Percentiles rank a stretch among this genome's conserved stretches.
Conservation (phyloP, 1,140 invertebrate species). For the Tribolium madens region DNA sequence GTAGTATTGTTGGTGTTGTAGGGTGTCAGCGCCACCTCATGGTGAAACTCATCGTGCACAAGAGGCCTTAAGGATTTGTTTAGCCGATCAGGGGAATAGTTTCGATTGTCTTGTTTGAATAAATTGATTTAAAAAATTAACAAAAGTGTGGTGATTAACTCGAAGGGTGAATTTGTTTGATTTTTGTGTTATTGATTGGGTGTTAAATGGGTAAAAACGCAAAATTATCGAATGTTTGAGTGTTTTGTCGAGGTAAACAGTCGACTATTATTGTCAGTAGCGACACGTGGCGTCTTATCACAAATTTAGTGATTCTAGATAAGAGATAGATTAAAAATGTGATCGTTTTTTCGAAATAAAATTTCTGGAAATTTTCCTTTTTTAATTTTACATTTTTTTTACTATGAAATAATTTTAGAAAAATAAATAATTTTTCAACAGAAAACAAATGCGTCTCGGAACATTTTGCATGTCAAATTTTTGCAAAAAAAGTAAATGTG, state of each 20-base stretch:
- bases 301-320: no score
- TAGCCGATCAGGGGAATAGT: constrained; percentile 56
- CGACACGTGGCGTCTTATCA: no score
- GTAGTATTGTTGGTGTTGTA: constrained; percentile 43
- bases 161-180: not conserved
- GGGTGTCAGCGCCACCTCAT: constrained; percentile 71
- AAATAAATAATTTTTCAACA: no score
- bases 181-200: not conserved
- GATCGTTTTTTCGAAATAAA: no score
- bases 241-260: not conserved
- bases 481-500: no score
- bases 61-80: constrained; percentile 71
- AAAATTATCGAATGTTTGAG: not conserved
- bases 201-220: not conserved
- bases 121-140: constrained; percentile 9
- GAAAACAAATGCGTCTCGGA: no score
- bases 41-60: constrained; percentile 73
- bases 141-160: not conserved
- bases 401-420: no score
- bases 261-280: not conserved
- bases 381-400: no score
- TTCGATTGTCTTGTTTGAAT: constrained; percentile 22
- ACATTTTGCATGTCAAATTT: no score
- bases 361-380: no score
- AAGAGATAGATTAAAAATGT: no score